A percentile compares a stretch with the other conserved stretches of the same genome.
Conservation (phyloP, 2,113 vertebrate species). For the Rhinopomastus cyanomelas region DNA sequence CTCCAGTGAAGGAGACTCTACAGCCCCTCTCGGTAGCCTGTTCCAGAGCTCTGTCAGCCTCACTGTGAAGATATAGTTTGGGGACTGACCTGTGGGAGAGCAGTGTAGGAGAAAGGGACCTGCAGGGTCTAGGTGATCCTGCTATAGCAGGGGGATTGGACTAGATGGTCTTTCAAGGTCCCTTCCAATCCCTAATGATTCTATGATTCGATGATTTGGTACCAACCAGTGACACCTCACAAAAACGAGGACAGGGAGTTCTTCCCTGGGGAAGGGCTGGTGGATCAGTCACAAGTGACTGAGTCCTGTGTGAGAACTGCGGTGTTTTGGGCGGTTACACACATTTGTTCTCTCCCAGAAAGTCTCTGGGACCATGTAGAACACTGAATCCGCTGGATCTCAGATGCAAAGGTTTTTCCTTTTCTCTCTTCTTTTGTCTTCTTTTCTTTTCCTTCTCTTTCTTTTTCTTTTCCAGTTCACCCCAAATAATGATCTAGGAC, state of each 20-base stretch:
- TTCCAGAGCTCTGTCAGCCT: no score
- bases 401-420: not conserved
- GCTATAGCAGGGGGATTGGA: no score
- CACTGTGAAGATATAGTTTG: no score
- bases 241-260: not conserved
- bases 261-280: not conserved
- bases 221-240: not conserved
- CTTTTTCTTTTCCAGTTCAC: slow-evolving; percentile 39
- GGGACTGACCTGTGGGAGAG: no score
- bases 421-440: not conserved
- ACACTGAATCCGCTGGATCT: not conserved
- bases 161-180: no score
- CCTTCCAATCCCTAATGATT: no score
- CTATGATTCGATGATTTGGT: no score
- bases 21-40: no score
- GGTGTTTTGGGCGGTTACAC: not conserved
- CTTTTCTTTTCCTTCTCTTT: slow-evolving; percentile 12
- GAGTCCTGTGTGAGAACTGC: not conserved
- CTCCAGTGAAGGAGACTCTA: no score
- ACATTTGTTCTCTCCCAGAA: not conserved
- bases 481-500: slow-evolving; percentile 67
- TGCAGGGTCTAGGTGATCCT: no score
- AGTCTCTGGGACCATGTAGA: not conserved
- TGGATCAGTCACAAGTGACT: not conserved
- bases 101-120: no score